These are phyloP conservation scores for Cottus gobio DNA, from an alignment of 2,113 vertebrate species.

Conservation along the genomic window DNA sequence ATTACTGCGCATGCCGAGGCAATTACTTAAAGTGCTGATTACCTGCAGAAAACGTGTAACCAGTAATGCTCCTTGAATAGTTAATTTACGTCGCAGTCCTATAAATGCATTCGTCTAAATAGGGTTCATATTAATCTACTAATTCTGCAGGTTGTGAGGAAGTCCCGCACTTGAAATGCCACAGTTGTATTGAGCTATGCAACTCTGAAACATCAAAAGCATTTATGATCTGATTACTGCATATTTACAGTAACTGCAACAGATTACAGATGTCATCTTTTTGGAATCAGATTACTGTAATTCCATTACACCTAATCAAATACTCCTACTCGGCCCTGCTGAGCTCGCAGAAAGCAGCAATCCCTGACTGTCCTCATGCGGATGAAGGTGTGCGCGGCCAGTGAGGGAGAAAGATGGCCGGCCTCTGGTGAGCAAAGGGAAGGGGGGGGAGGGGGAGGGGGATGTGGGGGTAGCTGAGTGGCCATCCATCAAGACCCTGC, in stretches of 20 bases:
- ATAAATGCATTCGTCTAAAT: slow-evolving; percentile 38
- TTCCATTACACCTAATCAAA: slow-evolving; percentile 77
- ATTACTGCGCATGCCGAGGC: slow-evolving; percentile 53
- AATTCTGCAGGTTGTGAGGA: slow-evolving; percentile 25
- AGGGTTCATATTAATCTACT: slow-evolving; percentile 27
- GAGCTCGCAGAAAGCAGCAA: slow-evolving; percentile 52
- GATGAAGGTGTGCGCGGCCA: slow-evolving; percentile 42
- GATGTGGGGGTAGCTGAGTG: slow-evolving; percentile 53
- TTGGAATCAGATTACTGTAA: slow-evolving; percentile 76
- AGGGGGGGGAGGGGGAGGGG: slow-evolving; percentile 1
- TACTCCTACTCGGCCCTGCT: slow-evolving; percentile 52
- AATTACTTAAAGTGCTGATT: slow-evolving; percentile 64
- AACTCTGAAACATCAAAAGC: slow-evolving; percentile 49
- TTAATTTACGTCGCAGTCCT: slow-evolving; percentile 47
- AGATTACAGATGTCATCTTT: slow-evolving; percentile 77
- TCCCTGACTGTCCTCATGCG: slow-evolving; percentile 47
- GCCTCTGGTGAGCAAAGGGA: slow-evolving; percentile 68
- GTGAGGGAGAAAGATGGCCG: slow-evolving; percentile 62
- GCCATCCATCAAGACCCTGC: slow-evolving; percentile 73
- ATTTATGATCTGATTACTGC: slow-evolving; percentile 70
- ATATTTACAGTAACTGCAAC: slow-evolving; percentile 80
- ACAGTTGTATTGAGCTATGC: slow-evolving; percentile 48
- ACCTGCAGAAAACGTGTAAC: slow-evolving; percentile 54
- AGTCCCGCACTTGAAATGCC: slow-evolving; percentile 35
- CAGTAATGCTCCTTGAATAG: slow-evolving; percentile 25